Evolutionary conservation across 2,113 vertebrate genomes (phyloP).

Genomic region (Bucco capensis): DNA sequence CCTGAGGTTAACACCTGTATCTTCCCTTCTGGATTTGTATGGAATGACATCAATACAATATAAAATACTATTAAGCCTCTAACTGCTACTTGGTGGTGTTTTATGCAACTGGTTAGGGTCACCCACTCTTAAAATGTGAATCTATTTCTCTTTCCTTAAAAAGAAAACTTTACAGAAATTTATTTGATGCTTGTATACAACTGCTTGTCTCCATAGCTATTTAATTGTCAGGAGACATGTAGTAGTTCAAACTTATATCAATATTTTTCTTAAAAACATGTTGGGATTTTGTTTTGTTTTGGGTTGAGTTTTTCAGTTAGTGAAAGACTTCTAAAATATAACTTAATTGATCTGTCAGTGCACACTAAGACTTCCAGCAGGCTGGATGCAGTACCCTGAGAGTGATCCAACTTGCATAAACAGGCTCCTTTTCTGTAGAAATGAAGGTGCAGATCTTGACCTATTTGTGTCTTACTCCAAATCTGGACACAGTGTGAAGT

Average conservation of each 20-base stretch:
- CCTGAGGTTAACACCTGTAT: rapidly evolving
- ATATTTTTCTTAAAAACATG: neutral
- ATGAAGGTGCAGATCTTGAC: neutral
- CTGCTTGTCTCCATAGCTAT: neutral
- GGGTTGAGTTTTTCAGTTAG: neutral
- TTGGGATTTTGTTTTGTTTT: rapidly evolving
- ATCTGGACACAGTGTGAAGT: neutral
- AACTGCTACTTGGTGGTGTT: neutral
- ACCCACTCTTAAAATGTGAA: neutral
- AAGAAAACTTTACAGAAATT: neutral
- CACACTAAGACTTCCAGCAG: neutral
- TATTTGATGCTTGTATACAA: neutral
- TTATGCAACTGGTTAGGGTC: neutral
- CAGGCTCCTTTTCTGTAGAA: neutral
- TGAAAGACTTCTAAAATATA: neutral
- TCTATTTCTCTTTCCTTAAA: neutral
- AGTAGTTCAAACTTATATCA: neutral
- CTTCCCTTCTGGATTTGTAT: neutral
- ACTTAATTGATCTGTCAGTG: neutral
- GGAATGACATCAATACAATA: neutral
- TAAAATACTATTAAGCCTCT: neutral
- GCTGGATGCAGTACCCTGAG: neutral
- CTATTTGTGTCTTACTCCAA: neutral
- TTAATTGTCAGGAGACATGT: neutral
- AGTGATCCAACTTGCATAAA: neutral